These are phyloP conservation scores for Ariolimax columbianus DNA, from an alignment of 2,888 invertebrate species.

Conservation along the genomic window DNA sequence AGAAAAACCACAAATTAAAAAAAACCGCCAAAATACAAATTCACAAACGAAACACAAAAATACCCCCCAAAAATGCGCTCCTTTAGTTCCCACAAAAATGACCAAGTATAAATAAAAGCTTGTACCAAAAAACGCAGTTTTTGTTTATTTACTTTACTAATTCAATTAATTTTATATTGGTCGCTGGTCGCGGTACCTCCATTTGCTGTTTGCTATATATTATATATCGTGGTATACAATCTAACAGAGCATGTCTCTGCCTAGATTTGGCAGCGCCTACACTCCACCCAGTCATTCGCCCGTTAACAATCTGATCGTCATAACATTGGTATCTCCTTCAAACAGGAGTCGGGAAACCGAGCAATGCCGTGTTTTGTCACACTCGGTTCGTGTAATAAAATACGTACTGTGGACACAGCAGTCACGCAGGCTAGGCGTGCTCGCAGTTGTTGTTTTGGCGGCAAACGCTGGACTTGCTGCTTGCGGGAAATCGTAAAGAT, in stretches of 20 bases:
- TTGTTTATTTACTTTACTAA: no score
- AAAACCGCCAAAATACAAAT: no score
- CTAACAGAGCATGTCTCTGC: not conserved
- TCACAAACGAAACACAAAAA: no score
- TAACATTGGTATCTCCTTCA: not conserved
- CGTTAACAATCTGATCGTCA: not conserved
- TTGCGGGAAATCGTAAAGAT: not conserved
- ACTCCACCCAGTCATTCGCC: not conserved
- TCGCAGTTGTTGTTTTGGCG: not conserved
- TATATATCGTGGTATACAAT: not conserved
- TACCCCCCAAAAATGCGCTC: no score
- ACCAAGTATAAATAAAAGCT: no score
- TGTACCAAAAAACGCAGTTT: no score
- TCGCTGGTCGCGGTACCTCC: no score
- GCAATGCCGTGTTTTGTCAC: not conserved
- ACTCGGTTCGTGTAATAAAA: not conserved
- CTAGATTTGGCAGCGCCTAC: not conserved
- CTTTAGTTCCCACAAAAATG: no score
- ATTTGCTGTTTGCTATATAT: no score
- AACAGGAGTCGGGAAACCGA: not conserved
- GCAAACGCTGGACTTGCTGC: not conserved
- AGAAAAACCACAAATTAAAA: no score
- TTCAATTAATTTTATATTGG: no score
- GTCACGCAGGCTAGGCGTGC: not conserved
- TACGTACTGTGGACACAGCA: not conserved